Percentiles rank a stretch among this genome's conserved stretches.
These are phyloP conservation scores for Scolopax mira DNA, from an alignment of 2,113 vertebrate genomes.

Conservation along the genomic window DNA sequence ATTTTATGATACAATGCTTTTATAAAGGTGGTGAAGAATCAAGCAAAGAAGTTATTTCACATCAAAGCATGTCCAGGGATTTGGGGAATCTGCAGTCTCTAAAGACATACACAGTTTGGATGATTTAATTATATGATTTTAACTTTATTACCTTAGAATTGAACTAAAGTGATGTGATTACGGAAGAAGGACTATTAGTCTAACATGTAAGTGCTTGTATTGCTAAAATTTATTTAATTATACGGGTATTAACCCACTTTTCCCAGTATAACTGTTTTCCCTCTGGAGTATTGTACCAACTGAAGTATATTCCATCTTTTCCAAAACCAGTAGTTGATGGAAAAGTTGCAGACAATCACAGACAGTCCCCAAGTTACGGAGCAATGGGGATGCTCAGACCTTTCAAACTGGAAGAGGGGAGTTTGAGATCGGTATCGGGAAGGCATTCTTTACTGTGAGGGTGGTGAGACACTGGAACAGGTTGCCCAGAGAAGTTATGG, in stretches of 20 bases:
- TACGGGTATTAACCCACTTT: neutral
- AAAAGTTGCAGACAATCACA: neutral
- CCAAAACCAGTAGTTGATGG: neutral
- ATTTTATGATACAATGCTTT: neutral
- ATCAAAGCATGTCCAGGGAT: neutral
- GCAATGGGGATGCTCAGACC: neutral
- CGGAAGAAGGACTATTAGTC: neutral
- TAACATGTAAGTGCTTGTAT: neutral
- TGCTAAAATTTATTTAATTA: neutral
- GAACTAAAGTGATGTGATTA: neutral
- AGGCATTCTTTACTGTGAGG: neutral
- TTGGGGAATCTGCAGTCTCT: neutral
- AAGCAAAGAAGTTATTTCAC: neutral
- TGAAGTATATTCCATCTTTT: neutral
- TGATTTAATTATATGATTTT: neutral
- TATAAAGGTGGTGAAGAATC: neutral
- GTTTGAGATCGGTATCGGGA: neutral
- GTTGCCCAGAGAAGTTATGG: neutral
- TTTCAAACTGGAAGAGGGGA: neutral
- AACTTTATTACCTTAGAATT: neutral
- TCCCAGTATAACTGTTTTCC: neutral
- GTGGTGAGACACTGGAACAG: neutral
- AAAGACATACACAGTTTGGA: neutral
- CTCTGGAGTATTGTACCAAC: rapidly evolving
- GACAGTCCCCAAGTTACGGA: neutral